Conservation (phyloP, 1,140 invertebrate genomes). For the Pseudomyrmex sp. region DNA sequence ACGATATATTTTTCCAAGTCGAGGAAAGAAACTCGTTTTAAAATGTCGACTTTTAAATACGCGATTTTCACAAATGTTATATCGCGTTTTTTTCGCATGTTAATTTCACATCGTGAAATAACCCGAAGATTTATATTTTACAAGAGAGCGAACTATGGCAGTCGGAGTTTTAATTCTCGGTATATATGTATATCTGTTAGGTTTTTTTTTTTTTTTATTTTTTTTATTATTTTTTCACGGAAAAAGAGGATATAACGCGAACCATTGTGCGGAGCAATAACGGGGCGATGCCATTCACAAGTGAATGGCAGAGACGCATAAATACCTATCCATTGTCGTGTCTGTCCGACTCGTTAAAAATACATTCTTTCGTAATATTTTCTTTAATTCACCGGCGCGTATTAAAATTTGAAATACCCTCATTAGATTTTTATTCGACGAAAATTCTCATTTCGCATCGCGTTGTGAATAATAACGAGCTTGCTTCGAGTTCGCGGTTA, state of each 20-base stretch:
- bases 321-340: background rate
- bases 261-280: conserved; percentile 20
- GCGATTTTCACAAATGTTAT: background rate
- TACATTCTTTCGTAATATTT: background rate
- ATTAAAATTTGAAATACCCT: background rate
- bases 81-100: background rate
- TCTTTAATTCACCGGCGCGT: background rate
- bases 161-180: background rate
- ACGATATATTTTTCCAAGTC: background rate
- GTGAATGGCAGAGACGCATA: conserved; percentile 26
- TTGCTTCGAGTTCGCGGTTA: too few species aligned
- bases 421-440: background rate
- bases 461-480: too few species aligned
- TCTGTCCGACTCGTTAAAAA: conserved; percentile 11
- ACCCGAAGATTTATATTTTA: background rate
- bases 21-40: background rate
- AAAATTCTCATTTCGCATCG: background rate
- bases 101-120: background rate
- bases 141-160: background rate
- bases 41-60: background rate
- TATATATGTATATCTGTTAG: too few species aligned
- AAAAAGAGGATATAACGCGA: conserved; percentile 9
- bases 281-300: conserved; percentile 27
- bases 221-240: background rate
- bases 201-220: background rate